phyloP scores from a whole-genome alignment of 2,797 vertebrate genomes.

The Chloroceryle amazona region DNA sequence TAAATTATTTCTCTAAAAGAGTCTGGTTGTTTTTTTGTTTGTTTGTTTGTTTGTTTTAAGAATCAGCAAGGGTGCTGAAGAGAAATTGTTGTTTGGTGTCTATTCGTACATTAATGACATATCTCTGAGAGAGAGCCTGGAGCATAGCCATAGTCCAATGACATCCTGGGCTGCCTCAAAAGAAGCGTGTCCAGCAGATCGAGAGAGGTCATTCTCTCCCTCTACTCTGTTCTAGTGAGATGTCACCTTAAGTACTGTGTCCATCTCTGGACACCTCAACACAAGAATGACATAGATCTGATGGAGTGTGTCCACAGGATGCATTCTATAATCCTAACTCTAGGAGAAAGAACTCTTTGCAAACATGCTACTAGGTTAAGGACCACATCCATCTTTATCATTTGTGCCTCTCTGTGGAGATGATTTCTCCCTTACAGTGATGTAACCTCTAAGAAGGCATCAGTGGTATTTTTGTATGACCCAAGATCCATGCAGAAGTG shows the following conservation, averaged over 20 bases:
- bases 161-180: fast-evolving
- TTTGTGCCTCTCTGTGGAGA: too few relatives aligned
- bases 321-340: too few relatives aligned
- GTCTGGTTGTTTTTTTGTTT: too few relatives aligned
- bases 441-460: too few relatives aligned
- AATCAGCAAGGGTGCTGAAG: neutral
- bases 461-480: too few relatives aligned
- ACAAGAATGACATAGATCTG: neutral
- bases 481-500: too few relatives aligned
- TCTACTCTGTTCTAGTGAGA: fast-evolving
- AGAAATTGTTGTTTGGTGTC: neutral
- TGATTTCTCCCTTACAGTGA: too few relatives aligned
- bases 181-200: neutral
- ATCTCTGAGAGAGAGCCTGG: neutral
- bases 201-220: neutral
- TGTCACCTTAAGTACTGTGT: fast-evolving
- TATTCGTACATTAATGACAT: neutral
- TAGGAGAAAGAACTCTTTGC: neutral
- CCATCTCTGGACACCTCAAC: neutral
- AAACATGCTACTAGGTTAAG: too few relatives aligned
- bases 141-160: neutral
- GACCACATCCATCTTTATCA: too few relatives aligned
- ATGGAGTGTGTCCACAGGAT: too few relatives aligned
- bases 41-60: neutral
- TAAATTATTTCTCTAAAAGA: neutral